Evolutionary conservation across 1,140 invertebrate species (phyloP).

Genomic region (Monomorium pharaonis): DNA sequence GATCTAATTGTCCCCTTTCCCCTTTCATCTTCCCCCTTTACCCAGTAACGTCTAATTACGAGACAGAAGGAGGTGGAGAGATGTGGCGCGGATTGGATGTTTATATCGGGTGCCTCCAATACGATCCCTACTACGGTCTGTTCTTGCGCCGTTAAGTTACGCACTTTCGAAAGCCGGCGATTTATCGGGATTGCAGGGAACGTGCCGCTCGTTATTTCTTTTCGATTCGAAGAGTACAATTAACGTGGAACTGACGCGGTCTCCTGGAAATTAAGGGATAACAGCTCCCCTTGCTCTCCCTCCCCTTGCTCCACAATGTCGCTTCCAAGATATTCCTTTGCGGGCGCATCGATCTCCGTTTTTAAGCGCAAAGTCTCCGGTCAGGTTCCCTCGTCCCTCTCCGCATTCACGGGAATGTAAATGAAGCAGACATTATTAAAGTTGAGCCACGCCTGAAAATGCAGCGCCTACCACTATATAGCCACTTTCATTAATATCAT

Average conservation of each 20-base stretch:
- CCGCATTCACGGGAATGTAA: constrained; percentile 67
- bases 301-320: background rate
- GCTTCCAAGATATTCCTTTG: constrained; percentile 14
- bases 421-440: constrained; percentile 73
- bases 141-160: background rate
- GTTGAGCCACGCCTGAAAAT: constrained; percentile 65
- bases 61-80: background rate
- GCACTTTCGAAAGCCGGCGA: background rate
- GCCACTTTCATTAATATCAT: constrained; percentile 75
- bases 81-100: background rate
- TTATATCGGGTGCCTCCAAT: background rate
- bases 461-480: constrained; percentile 47
- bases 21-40: background rate
- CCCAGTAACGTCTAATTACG: background rate
- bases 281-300: background rate
- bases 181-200: constrained; percentile 9
- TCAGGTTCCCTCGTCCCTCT: constrained; percentile 6
- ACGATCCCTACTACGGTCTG: background rate
- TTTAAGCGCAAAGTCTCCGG: constrained; percentile 36
- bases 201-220: background rate
- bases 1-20: constrained; percentile 33
- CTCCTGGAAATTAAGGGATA: constrained; percentile 20
- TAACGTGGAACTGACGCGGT: constrained; percentile 20
- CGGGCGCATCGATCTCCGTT: constrained; percentile 29
- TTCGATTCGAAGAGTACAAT: background rate